Conservation (phyloP, 2,113 vertebrate species). For the Shinisaurus crocodilurus region DNA sequence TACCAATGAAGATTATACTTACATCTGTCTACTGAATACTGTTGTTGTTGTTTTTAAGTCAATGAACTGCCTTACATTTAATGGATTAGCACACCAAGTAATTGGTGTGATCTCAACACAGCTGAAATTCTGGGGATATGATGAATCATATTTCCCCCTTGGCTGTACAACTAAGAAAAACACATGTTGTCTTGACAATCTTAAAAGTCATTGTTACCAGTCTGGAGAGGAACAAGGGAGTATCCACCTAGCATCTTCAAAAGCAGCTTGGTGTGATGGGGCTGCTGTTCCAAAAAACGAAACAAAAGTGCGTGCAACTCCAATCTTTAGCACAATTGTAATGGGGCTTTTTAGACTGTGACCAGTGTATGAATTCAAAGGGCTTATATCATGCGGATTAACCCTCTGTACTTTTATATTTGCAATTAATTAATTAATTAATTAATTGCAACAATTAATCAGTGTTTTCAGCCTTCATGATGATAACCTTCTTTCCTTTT, state of each 20-base stretch:
- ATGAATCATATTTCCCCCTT: neutral
- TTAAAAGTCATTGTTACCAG: neutral
- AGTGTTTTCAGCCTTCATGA: neutral
- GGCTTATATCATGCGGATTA: neutral
- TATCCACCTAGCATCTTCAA: neutral
- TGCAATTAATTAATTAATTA: neutral
- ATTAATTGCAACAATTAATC: slow-evolving; percentile 3
- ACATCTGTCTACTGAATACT: neutral
- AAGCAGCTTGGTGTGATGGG: neutral
- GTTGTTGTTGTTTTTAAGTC: neutral
- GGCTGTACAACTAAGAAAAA: neutral
- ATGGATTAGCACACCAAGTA: neutral
- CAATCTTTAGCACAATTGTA: neutral
- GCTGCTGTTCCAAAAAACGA: neutral
- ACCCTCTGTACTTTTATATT: slow-evolving; percentile 10
- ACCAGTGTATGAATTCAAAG: neutral
- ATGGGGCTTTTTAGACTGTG: neutral
- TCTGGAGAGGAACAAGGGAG: neutral
- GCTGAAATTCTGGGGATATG: neutral
- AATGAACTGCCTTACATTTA: neutral
- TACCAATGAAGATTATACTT: neutral
- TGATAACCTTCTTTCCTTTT: neutral
- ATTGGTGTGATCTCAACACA: neutral
- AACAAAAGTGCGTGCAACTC: neutral
- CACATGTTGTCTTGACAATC: neutral